Evolutionary conservation across 2,888 invertebrate genomes (phyloP).

Genomic region (Hypolimnas misippus): DNA sequence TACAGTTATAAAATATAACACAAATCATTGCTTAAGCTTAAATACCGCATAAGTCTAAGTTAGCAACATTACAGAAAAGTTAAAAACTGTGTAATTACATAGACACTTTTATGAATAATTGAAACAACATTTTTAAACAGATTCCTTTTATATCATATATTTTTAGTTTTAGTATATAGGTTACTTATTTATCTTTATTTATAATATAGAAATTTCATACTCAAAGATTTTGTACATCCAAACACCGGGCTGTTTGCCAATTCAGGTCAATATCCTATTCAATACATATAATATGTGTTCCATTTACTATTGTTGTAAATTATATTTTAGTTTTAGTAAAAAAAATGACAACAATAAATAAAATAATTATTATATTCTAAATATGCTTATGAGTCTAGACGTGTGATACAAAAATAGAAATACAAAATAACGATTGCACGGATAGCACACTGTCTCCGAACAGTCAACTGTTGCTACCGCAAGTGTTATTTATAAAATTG

Average conservation of each 20-base stretch:
- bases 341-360: neutral
- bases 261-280: slow-evolving; percentile 68
- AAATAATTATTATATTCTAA: neutral
- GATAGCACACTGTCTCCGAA: slow-evolving; percentile 61
- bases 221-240: neutral
- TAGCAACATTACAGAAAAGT: too few species aligned
- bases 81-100: too few species aligned
- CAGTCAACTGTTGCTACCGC: slow-evolving; percentile 50
- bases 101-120: too few species aligned
- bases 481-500: slow-evolving; percentile 73
- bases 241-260: slow-evolving; percentile 63
- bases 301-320: slow-evolving; percentile 2
- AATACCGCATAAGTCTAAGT: too few species aligned
- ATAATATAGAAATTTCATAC: neutral
- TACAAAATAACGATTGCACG: slow-evolving; percentile 62
- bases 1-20: too few species aligned
- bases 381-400: slow-evolving; percentile 12
- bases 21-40: too few species aligned
- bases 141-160: too few species aligned
- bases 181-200: too few species aligned
- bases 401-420: slow-evolving; percentile 60
- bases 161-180: too few species aligned
- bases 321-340: neutral
- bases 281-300: slow-evolving; percentile 28
- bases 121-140: too few species aligned